phyloP scores from a whole-genome alignment of 2,888 invertebrate genomes.

The Brassicogethes aeneus region DNA sequence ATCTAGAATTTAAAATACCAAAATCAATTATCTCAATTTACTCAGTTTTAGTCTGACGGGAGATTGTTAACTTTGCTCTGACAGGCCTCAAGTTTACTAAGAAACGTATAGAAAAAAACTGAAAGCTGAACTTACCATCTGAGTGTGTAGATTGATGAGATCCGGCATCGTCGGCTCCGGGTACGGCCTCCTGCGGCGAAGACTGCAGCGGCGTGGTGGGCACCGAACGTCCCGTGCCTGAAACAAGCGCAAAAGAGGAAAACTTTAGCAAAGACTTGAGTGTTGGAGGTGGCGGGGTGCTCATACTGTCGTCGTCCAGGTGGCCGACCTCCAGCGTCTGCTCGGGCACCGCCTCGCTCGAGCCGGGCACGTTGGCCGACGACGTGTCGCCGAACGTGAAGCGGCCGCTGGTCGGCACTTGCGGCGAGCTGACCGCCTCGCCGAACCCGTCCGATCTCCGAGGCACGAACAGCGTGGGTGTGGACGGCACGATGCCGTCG shows the following conservation, averaged over 20 bases:
- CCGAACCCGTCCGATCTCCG: conserved; percentile 79
- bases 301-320: conserved; percentile 36
- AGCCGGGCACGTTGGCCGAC: conserved; percentile 24
- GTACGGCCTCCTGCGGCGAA: conserved; percentile 47
- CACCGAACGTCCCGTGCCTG: conserved; percentile 55
- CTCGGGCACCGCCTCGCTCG: conserved; percentile 35
- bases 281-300: no score
- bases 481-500: conserved; percentile 77
- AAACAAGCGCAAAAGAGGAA: conserved; percentile 19
- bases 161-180: conserved; percentile 27
- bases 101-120: no score
- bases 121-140: conserved; percentile 23
- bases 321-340: conserved; percentile 33
- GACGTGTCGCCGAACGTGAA: conserved; percentile 56
- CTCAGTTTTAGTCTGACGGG: no score
- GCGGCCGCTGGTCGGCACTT: conserved; percentile 53
- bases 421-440: conserved; percentile 86
- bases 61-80: no score
- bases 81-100: no score
- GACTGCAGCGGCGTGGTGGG: conserved; percentile 59
- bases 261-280: no score
- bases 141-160: conserved; percentile 25
- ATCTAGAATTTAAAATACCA: no score
- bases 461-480: conserved; percentile 78
- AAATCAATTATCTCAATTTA: no score